Evolutionary conservation across 2,797 vertebrate species (phyloP).

Genomic region (Chaunax sp.): DNA sequence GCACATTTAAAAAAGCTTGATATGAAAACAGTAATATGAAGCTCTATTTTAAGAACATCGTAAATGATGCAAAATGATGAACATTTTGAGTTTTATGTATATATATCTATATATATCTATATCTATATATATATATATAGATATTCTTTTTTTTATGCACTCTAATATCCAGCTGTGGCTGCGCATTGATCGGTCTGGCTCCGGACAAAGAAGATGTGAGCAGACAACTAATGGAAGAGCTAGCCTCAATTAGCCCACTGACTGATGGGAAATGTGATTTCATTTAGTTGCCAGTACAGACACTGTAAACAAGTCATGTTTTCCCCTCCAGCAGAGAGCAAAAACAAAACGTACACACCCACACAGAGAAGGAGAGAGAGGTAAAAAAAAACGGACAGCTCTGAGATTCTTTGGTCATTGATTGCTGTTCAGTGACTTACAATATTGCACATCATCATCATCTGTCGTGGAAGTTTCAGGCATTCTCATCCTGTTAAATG

Average conservation of each 20-base stretch:
- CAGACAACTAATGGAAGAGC: conserved; percentile 74
- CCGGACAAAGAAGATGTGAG: conserved; percentile 72
- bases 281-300: conserved; percentile 66
- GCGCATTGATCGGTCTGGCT: conserved; percentile 70
- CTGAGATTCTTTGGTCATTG: conserved; percentile 11
- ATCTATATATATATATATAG: conserved; percentile 1
- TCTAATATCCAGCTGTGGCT: conserved; percentile 48
- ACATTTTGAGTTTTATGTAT: conserved; percentile 34
- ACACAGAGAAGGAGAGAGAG: conserved; percentile 9
- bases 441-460: conserved; percentile 37
- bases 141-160: conserved; percentile 1
- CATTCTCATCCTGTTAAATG: conserved; percentile 64
- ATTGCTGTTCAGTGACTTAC: conserved; percentile 22
- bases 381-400: not conserved
- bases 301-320: conserved; percentile 76
- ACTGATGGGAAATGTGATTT: conserved; percentile 78
- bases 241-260: conserved; percentile 75
- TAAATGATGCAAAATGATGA: conserved; percentile 34
- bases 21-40: conserved; percentile 7
- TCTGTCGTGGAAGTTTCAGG: conserved; percentile 56
- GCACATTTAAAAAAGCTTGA: conserved; percentile 8
- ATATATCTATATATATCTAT: not conserved
- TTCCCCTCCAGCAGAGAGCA: conserved; percentile 41
- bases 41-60: conserved; percentile 9
- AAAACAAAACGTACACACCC: conserved; percentile 10